A percentile compares a stretch with the other conserved stretches of the same genome.
phyloP scores from a whole-genome alignment of 2,797 vertebrate genomes.

The Lophotriccus pileatus region DNA sequence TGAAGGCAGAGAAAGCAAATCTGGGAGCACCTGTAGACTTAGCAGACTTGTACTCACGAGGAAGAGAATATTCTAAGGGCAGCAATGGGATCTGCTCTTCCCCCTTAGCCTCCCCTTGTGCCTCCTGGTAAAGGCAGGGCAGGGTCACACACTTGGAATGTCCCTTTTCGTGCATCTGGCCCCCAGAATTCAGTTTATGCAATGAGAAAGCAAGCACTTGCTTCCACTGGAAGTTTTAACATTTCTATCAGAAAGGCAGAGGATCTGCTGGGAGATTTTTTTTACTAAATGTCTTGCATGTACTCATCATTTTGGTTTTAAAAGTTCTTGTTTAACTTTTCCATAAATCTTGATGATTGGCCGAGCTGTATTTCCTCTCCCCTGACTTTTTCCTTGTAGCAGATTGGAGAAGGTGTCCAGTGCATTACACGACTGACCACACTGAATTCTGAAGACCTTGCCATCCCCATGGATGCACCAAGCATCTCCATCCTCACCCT shows the following conservation, averaged over 20 bases:
- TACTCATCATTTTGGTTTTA: background rate
- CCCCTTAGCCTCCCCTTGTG: background rate
- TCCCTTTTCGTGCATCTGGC: background rate
- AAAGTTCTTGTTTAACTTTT: background rate
- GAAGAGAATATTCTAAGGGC: background rate
- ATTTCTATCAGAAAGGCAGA: background rate
- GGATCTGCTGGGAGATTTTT: background rate
- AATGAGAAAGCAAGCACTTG: background rate
- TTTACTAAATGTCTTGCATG: background rate
- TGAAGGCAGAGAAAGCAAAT: constrained; percentile 30
- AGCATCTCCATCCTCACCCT: constrained; percentile 61
- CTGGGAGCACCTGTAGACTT: background rate
- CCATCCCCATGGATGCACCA: constrained; percentile 42
- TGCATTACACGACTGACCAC: constrained; percentile 51
- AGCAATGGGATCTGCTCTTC: background rate
- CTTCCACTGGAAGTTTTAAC: background rate
- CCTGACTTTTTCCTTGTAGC: background rate
- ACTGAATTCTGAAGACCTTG: constrained; percentile 64
- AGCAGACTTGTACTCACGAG: background rate
- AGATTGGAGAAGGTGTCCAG: constrained; percentile 73
- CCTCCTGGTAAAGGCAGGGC: rapidly evolving
- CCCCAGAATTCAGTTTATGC: background rate
- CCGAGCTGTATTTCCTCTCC: background rate
- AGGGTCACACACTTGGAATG: background rate
- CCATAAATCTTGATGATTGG: too few relatives aligned